These are phyloP conservation scores for Axis porcinus DNA, from an alignment of 2,113 vertebrate genomes.

Conservation along the genomic window DNA sequence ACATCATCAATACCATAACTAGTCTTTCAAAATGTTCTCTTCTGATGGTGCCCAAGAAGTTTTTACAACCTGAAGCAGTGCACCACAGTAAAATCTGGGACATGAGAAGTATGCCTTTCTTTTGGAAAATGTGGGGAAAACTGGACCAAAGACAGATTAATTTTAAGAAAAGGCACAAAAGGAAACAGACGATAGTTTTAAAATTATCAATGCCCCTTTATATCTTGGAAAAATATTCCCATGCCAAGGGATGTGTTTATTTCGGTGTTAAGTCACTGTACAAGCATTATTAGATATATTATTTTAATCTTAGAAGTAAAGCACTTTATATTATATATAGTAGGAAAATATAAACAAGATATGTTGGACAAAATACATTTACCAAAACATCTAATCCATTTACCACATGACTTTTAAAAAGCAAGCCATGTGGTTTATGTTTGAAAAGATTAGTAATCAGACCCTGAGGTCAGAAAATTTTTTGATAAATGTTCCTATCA, in stretches of 20 bases:
- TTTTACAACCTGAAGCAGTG: neutral
- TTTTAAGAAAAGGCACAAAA: neutral
- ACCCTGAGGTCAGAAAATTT: neutral
- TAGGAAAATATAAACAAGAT: neutral
- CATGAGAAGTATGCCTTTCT: neutral
- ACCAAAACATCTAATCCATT: neutral
- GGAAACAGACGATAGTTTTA: conserved; percentile 11
- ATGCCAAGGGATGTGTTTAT: neutral
- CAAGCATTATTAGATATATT: neutral
- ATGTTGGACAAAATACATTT: conserved; percentile 14
- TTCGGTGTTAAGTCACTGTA: neutral
- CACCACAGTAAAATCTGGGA: neutral
- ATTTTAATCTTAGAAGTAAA: conserved; percentile 31
- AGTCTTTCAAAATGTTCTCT: neutral
- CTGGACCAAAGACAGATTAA: neutral
- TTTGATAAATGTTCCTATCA: neutral
- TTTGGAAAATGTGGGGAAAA: neutral
- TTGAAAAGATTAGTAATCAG: conserved; percentile 31
- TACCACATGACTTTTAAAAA: conserved; percentile 21
- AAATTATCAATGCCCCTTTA: neutral
- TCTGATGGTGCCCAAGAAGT: neutral
- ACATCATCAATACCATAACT: neutral
- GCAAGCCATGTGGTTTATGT: neutral
- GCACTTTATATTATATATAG: neutral
- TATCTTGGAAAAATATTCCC: neutral